phyloP scores from a whole-genome alignment of 2,888 invertebrate genomes.

The Sisyra nigra region DNA sequence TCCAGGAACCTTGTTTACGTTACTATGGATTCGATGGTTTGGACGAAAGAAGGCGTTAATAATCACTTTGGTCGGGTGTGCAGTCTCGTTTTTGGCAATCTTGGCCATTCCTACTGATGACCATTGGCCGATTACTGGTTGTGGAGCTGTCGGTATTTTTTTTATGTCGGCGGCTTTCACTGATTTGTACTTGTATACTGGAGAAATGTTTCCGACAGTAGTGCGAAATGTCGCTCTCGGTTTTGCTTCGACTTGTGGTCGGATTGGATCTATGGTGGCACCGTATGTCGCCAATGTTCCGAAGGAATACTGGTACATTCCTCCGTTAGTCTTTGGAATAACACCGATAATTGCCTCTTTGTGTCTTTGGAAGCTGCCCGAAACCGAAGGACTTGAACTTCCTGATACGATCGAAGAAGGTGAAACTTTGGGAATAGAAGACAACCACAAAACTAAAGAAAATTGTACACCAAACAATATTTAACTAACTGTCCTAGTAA shows the following conservation, averaged over 20 bases:
- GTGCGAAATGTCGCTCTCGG: conserved; percentile 79
- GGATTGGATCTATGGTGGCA: conserved; percentile 73
- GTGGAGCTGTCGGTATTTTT: conserved; percentile 61
- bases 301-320: conserved; percentile 38
- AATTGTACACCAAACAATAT: too few species aligned
- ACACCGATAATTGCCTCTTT: conserved; percentile 50
- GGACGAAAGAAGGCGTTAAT: conserved; percentile 54
- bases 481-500: too few species aligned
- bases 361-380: conserved; percentile 53
- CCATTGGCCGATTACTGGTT: conserved; percentile 36
- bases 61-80: conserved; percentile 44
- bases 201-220: conserved; percentile 80
- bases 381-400: conserved; percentile 57
- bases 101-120: conserved; percentile 30
- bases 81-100: conserved; percentile 44
- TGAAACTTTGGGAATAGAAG: conserved; percentile 39
- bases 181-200: conserved; percentile 72
- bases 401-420: conserved; percentile 72
- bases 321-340: conserved; percentile 56
- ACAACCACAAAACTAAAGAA: conserved; percentile 4
- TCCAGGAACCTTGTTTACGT: conserved; percentile 44
- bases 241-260: conserved; percentile 66
- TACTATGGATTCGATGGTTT: conserved; percentile 44
- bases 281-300: conserved; percentile 62
- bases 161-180: conserved; percentile 73